These are phyloP conservation scores for Andrena dorsata DNA, from an alignment of 2,888 invertebrate genomes.

Conservation along the genomic window DNA sequence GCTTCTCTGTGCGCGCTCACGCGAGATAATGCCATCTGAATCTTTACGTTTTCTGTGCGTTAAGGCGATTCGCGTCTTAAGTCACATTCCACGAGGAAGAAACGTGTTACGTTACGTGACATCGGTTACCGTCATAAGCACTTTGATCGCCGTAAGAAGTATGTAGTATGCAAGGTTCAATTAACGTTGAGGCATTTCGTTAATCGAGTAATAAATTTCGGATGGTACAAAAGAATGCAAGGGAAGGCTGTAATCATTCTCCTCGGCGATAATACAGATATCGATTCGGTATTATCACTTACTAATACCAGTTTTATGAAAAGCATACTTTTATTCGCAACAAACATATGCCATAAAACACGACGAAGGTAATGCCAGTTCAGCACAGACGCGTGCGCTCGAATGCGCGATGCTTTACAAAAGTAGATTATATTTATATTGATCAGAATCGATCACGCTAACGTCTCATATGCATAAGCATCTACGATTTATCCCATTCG, in stretches of 20 bases:
- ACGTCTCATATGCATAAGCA: slow-evolving; percentile 29
- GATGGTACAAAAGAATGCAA: not conserved
- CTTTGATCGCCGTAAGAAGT: too few species aligned
- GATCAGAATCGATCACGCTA: slow-evolving; percentile 36
- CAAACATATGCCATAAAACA: slow-evolving; percentile 72
- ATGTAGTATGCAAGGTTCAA: too few species aligned
- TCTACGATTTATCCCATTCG: slow-evolving; percentile 48
- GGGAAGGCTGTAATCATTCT: not conserved
- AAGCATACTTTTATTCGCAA: slow-evolving; percentile 75
- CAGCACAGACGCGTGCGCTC: slow-evolving; percentile 31
- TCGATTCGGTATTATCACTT: too few species aligned
- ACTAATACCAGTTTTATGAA: slow-evolving; percentile 55
- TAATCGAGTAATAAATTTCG: not conserved
- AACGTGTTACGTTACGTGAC: too few species aligned
- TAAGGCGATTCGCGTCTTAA: too few species aligned
- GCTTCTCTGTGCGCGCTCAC: not conserved
- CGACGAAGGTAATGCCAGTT: slow-evolving; percentile 61
- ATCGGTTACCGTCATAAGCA: too few species aligned
- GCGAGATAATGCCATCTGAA: too few species aligned
- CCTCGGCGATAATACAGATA: not conserved
- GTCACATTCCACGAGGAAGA: too few species aligned
- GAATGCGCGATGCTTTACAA: slow-evolving; percentile 47
- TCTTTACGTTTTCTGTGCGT: too few species aligned
- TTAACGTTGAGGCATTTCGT: too few species aligned
- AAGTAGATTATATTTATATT: slow-evolving; percentile 42